A percentile compares a stretch with the other conserved stretches of the same genome.
These are phyloP conservation scores for Eueremaeus valkanovi DNA, from an alignment of 2,888 invertebrate genomes.

Conservation along the genomic window DNA sequence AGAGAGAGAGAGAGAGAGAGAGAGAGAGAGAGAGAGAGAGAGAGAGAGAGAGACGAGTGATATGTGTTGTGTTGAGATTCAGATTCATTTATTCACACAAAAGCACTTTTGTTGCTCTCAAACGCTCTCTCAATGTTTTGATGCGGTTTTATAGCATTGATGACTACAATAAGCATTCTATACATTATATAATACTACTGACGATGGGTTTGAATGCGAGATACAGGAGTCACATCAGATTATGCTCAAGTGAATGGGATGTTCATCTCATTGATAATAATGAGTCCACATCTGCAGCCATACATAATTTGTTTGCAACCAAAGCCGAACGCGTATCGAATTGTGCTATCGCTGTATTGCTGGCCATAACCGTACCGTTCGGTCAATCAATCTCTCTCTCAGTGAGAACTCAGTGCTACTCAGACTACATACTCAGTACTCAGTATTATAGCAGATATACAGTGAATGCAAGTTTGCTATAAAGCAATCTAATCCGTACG, in stretches of 20 bases:
- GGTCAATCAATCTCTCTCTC: constrained; percentile 18
- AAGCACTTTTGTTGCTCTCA: constrained; percentile 30
- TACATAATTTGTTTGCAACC: constrained; percentile 34
- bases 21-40: too few species aligned
- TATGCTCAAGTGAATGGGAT: constrained; percentile 29
- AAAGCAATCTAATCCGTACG: constrained; percentile 10
- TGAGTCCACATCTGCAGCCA: constrained; percentile 34
- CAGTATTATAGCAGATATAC: too few species aligned
- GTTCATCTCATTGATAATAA: constrained; percentile 33
- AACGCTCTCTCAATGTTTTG: constrained; percentile 8
- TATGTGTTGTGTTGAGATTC: constrained; percentile 13
- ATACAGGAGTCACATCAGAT: constrained; percentile 18
- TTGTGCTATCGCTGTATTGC: constrained; percentile 31
- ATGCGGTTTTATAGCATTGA: constrained; percentile 28
- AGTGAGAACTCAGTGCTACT: constrained; percentile 5
- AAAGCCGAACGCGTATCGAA: constrained; percentile 30
- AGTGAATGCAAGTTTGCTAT: not conserved
- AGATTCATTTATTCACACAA: constrained; percentile 30
- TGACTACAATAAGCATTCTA: not conserved
- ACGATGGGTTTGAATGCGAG: not conserved
- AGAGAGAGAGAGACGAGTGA: too few species aligned
- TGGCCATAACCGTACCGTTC: not conserved
- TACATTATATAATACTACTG: constrained; percentile 14
- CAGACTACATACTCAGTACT: not conserved
- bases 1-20: too few species aligned